Base-by-base conservation (phyloP, 2,113 vertebrate genomes). In the Megalops atlanticus region DNA sequence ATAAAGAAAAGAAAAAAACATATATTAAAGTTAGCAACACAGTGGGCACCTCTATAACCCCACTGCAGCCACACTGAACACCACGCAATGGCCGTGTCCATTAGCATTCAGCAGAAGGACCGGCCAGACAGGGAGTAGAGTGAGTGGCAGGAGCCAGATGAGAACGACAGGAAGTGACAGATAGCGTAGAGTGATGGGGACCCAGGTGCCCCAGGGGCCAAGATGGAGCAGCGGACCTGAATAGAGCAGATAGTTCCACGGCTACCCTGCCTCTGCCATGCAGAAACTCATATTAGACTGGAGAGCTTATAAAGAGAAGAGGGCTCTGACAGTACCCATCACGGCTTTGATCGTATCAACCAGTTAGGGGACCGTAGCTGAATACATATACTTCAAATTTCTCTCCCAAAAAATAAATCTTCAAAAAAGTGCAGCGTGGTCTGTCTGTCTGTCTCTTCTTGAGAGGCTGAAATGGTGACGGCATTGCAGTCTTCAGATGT, bases 121-220 rank as follows among this genome's bases (percentile, higher is more conserved):
- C 24, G 11, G 58, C 24, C 27, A 10, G 58, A 54, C 16, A 2
- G 16, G 18, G 18, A 64, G 58, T 31, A 10, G 11, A 64, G 3
- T 64, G 58, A 64, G 58, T 64, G 58, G 31, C 58, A 64, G n/a
- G 58, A 64, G 58, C n/a, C 58, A 64, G 58, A 64, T 64, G 58
- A 31, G 12, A 31, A 64, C 0, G 58, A 64, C 58, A 64, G n/a
- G 58, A 10, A 64, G 58, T 64, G 58, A 64, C 58, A 64, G 58
- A 64, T 64, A 64, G 24, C 58, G 11, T 8, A 10, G 58, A 7
- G 58, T 1, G 31, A 64, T 24, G 24, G 58, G 54, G 58, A 4
- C 49, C 49, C 49, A 21, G 49, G 49, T 54, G 49, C 58, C 58
- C 58, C 58, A 31, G 58, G 58, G 24, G 58, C 58, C 24, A 27